Evolutionary conservation across 2,113 vertebrate genomes (phyloP).

Genomic region (Zosterops borbonicus): DNA sequence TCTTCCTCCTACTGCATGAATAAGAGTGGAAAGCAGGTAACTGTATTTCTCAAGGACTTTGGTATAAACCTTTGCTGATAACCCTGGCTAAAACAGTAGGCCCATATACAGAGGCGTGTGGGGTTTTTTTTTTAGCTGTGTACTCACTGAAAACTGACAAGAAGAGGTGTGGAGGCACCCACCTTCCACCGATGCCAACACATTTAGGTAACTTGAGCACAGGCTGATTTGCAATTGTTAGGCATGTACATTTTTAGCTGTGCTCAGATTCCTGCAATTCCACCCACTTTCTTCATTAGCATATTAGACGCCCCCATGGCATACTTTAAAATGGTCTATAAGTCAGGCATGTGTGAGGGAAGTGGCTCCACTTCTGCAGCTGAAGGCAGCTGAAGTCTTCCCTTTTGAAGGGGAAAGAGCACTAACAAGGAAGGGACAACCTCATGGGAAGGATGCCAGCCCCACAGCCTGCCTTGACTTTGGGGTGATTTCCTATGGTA

Average conservation of each 20-base stretch:
- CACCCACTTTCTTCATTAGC: constrained; percentile 68
- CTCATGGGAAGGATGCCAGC: not conserved
- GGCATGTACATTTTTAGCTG: constrained; percentile 66
- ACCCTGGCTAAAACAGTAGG: constrained; percentile 49
- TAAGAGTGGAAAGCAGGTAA: constrained; percentile 34
- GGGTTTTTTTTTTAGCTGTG: constrained; percentile 31
- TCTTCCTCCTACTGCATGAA: constrained; percentile 39
- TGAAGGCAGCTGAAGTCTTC: constrained; percentile 5
- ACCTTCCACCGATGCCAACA: constrained; percentile 57
- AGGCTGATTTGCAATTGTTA: constrained; percentile 70
- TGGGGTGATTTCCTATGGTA: not conserved
- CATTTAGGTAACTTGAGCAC: constrained; percentile 65
- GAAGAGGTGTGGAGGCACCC: constrained; percentile 64
- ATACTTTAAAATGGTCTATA: constrained; percentile 53
- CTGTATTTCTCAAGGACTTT: constrained; percentile 19
- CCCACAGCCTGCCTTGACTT: not conserved
- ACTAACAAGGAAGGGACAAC: not conserved
- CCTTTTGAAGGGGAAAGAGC: not conserved
- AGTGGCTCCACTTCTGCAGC: constrained; percentile 15
- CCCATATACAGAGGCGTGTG: constrained; percentile 38
- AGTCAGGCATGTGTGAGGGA: constrained; percentile 56
- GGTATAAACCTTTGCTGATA: not conserved
- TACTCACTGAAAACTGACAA: constrained; percentile 55
- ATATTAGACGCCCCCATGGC: constrained; percentile 67
- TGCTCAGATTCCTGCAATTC: constrained; percentile 65